Conservation (phyloP, 2,113 vertebrate species). For the Seriola rivoliana region DNA sequence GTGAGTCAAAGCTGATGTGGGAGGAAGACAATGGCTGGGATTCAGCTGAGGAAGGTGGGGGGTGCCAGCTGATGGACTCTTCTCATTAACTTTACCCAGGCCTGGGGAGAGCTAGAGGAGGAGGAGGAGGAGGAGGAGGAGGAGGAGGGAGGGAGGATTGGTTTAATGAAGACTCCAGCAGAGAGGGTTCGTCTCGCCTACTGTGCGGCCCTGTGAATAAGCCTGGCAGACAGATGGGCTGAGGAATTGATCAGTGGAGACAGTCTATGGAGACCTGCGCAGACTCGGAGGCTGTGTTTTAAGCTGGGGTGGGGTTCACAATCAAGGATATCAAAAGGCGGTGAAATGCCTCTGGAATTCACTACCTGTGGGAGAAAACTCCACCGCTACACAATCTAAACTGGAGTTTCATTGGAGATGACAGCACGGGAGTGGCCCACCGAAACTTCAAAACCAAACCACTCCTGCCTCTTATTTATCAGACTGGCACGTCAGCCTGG, state of each 20-base stretch:
- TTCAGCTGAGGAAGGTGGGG: slow-evolving; percentile 19
- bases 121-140: slow-evolving; percentile 7
- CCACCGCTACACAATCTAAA: slow-evolving; percentile 23
- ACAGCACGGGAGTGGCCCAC: slow-evolving; percentile 13
- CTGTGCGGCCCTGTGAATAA: slow-evolving; percentile 60
- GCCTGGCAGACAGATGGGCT: slow-evolving; percentile 73
- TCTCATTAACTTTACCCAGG: slow-evolving; percentile 79
- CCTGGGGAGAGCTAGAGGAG: slow-evolving; percentile 66
- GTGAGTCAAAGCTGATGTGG: slow-evolving; percentile 38
- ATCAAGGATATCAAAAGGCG: slow-evolving; percentile 67
- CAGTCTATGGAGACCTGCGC: slow-evolving; percentile 55
- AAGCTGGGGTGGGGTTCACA: slow-evolving; percentile 58
- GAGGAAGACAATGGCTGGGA: slow-evolving; percentile 31
- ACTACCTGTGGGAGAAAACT: slow-evolving; percentile 35
- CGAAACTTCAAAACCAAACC: slow-evolving; percentile 26
- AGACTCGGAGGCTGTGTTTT: slow-evolving; percentile 57
- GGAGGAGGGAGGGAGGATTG: slow-evolving; percentile 34
- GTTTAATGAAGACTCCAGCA: slow-evolving; percentile 80
- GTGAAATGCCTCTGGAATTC: slow-evolving; percentile 65
- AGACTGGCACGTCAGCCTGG: slow-evolving; percentile 10
- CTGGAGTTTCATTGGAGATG: slow-evolving; percentile 38
- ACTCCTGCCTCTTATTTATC: slow-evolving; percentile 44
- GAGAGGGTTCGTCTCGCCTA: slow-evolving; percentile 57
- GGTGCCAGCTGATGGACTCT: slow-evolving; percentile 76
- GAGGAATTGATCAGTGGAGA: slow-evolving; percentile 74